phyloP scores from a whole-genome alignment of 2,888 invertebrate genomes.

The Xylophagus ater region DNA sequence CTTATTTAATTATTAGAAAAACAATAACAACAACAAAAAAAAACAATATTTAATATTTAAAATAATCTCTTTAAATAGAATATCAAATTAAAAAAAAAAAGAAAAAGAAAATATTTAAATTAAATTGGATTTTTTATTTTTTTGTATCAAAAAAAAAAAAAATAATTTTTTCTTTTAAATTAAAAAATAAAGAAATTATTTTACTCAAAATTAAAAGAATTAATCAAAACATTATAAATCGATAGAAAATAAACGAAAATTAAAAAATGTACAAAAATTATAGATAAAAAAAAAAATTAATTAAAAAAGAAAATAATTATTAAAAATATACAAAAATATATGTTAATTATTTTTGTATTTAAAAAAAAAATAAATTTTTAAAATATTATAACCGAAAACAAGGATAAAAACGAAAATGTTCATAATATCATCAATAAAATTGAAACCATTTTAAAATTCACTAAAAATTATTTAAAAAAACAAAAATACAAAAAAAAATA shows the following conservation, averaged over 20 bases:
- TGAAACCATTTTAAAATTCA: background rate
- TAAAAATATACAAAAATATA: conserved; percentile 2
- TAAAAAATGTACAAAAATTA: background rate
- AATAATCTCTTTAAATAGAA: conserved; percentile 1
- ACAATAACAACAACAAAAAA: background rate
- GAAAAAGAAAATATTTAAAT: no score
- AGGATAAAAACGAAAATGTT: no score
- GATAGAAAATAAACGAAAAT: background rate
- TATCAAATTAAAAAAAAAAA: conserved; percentile 4
- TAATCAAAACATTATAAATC: conserved; percentile 1
- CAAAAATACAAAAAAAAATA: background rate
- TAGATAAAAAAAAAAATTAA: background rate
- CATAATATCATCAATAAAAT: no score
- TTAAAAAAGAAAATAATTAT: conserved; percentile 2
- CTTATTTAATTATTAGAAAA: no score
- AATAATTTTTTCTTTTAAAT: no score
- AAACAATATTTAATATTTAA: conserved; percentile 1
- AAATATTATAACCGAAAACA: no score
- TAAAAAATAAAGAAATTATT: conserved; percentile 1
- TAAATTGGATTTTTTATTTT: no score
- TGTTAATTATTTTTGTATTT: no score
- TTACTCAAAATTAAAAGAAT: background rate
- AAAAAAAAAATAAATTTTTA: no score
- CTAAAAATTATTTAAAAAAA: background rate
- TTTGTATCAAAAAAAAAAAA: no score